Percentiles rank a stretch among this genome's conserved stretches.
Evolutionary conservation across 2,797 vertebrate species (phyloP).

Genomic region (Chelmon rostratus): DNA sequence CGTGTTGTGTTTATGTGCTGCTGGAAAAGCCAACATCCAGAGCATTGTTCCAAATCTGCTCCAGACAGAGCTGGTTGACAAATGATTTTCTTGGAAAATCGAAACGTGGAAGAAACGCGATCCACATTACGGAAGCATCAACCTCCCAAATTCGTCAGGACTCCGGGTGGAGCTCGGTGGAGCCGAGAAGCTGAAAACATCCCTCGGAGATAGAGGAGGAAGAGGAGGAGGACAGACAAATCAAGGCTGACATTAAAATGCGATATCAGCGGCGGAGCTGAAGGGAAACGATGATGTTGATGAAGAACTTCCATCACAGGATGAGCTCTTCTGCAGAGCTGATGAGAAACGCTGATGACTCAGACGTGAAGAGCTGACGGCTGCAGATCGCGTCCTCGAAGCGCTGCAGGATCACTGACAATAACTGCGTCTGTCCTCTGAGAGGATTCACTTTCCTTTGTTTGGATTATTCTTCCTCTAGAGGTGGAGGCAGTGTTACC

Average conservation of each 20-base stretch:
- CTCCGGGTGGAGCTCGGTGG: background rate
- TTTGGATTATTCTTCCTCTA: no score
- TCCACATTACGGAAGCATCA: background rate
- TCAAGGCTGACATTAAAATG: background rate
- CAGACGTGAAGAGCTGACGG: conserved; percentile 11
- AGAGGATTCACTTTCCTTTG: no score
- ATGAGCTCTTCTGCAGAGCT: conserved; percentile 26
- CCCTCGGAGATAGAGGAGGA: background rate
- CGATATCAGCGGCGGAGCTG: background rate
- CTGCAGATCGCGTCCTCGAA: conserved; percentile 1
- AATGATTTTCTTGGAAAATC: background rate
- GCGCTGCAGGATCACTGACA: background rate
- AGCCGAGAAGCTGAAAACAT: background rate
- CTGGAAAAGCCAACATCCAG: background rate
- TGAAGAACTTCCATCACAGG: conserved; percentile 38
- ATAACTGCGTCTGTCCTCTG: background rate
- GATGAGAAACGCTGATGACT: conserved; percentile 38
- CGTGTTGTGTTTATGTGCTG: background rate
- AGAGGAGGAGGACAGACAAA: background rate
- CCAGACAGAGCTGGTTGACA: no score
- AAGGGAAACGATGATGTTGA: conserved; percentile 1
- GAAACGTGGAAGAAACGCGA: background rate
- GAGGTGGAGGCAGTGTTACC: no score
- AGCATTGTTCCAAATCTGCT: no score
- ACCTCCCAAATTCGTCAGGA: background rate